These are phyloP conservation scores for Caiman crocodilus DNA, from an alignment of 2,797 vertebrate species.

Conservation along the genomic window DNA sequence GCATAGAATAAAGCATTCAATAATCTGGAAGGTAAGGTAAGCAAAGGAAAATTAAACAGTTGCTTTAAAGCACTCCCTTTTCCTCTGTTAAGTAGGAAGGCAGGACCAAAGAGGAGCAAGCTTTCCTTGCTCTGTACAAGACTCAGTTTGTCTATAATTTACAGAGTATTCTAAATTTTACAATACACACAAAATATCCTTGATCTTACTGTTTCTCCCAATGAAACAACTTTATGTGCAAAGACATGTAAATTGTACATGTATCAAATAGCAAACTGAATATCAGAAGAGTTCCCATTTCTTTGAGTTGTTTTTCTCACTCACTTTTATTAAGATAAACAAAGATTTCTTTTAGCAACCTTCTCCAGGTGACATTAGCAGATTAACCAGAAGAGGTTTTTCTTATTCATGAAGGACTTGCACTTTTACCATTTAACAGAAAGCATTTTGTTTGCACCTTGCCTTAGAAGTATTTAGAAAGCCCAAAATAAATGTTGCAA, in stretches of 20 bases:
- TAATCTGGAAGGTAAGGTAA: not conserved
- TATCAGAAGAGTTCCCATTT: not conserved
- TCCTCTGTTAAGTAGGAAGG: not conserved
- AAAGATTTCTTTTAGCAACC: not conserved
- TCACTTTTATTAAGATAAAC: not conserved
- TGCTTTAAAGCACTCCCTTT: not conserved
- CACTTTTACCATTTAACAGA: not conserved
- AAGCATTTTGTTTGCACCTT: not conserved
- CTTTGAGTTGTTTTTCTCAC: not conserved
- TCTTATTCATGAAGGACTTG: conserved; percentile 6
- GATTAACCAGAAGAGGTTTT: not conserved
- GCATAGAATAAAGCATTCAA: not conserved
- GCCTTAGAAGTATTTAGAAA: conserved; percentile 5
- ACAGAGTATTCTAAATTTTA: not conserved
- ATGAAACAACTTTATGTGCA: not conserved
- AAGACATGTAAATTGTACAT: not conserved
- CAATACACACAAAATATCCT: not conserved
- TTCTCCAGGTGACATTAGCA: not conserved
- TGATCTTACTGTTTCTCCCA: not conserved
- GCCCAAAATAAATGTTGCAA: conserved; percentile 8
- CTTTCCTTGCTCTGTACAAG: not conserved
- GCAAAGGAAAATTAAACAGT: not conserved
- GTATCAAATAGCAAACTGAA: not conserved
- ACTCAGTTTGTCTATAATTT: not conserved
- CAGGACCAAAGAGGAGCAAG: not conserved